A percentile compares a stretch with the other conserved stretches of the same genome.
Evolutionary conservation across 2,113 vertebrate genomes (phyloP).

Genomic region (Nansenia antarctica): DNA sequence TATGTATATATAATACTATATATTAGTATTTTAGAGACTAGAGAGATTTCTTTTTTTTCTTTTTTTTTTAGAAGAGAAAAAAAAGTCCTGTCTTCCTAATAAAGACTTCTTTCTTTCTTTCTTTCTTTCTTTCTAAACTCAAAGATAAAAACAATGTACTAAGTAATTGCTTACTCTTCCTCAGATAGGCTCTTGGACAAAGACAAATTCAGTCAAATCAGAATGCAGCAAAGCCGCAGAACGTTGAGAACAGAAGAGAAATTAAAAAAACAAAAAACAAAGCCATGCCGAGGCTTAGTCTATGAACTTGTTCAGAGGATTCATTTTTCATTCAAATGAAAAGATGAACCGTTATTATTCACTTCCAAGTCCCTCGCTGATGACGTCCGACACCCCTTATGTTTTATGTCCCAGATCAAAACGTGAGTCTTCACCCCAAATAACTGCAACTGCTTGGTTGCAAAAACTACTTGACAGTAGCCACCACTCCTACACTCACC

Average conservation of each 20-base stretch:
- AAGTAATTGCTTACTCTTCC: slow-evolving; percentile 15
- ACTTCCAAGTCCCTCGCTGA: slow-evolving; percentile 24
- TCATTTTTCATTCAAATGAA: slow-evolving; percentile 47
- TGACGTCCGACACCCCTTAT: slow-evolving; percentile 18
- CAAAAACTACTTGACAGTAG: slow-evolving; percentile 12
- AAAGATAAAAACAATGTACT: slow-evolving; percentile 13
- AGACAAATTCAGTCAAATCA: slow-evolving; percentile 30
- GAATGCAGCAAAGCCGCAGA: slow-evolving; percentile 15
- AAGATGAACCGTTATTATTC: slow-evolving; percentile 31
- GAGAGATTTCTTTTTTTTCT: too few relatives aligned
- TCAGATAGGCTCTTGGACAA: slow-evolving; percentile 27
- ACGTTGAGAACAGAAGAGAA: slow-evolving; percentile 1
- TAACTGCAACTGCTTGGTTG: too few relatives aligned
- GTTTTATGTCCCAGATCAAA: neutral
- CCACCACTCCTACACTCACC: slow-evolving; percentile 9
- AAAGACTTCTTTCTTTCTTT: neutral
- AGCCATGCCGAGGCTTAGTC: slow-evolving; percentile 2
- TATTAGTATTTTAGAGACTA: too few relatives aligned
- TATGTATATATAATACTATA: too few relatives aligned
- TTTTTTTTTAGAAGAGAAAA: too few relatives aligned
- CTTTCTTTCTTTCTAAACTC: too few relatives aligned
- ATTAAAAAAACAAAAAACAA: slow-evolving; percentile 9
- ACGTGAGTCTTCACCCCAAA: neutral
- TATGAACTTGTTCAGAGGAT: slow-evolving; percentile 30
- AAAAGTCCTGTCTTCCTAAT: slow-evolving; percentile 13